These are phyloP conservation scores for Maccullochella peelii DNA, from an alignment of 2,113 vertebrate genomes.

Conservation along the genomic window DNA sequence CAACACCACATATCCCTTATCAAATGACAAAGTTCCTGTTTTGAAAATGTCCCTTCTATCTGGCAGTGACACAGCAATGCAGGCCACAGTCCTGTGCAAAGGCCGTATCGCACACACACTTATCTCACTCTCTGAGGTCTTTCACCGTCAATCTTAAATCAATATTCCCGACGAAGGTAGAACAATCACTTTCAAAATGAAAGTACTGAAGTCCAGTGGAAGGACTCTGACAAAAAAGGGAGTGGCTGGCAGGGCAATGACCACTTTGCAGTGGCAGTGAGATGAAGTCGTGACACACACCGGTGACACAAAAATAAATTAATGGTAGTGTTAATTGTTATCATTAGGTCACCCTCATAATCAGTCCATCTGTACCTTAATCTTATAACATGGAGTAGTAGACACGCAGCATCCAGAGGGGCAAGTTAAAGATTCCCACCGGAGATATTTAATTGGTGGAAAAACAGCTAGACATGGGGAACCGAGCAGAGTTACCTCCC, in stretches of 20 bases:
- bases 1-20: slow-evolving; percentile 2
- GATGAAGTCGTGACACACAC: slow-evolving; percentile 55
- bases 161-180: slow-evolving; percentile 1
- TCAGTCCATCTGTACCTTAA: not conserved
- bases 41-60: slow-evolving; percentile 14
- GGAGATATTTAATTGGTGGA: slow-evolving; percentile 30
- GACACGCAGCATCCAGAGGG: slow-evolving; percentile 8
- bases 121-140: slow-evolving; percentile 23
- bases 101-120: slow-evolving; percentile 2
- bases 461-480: not conserved
- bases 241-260: slow-evolving; percentile 72
- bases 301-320: slow-evolving; percentile 48
- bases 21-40: slow-evolving; percentile 51
- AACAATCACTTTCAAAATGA: slow-evolving; percentile 38
- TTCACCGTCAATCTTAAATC: slow-evolving; percentile 35
- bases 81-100: slow-evolving; percentile 22
- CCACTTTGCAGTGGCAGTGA: slow-evolving; percentile 60
- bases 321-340: not conserved
- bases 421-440: slow-evolving; percentile 28
- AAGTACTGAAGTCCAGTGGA: slow-evolving; percentile 44
- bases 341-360: slow-evolving; percentile 14
- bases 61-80: slow-evolving; percentile 56
- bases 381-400: slow-evolving; percentile 1
- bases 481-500: not conserved
- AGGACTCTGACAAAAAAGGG: slow-evolving; percentile 60